phyloP scores from a whole-genome alignment of 2,888 invertebrate genomes.

The Diachrysia chrysitis region DNA sequence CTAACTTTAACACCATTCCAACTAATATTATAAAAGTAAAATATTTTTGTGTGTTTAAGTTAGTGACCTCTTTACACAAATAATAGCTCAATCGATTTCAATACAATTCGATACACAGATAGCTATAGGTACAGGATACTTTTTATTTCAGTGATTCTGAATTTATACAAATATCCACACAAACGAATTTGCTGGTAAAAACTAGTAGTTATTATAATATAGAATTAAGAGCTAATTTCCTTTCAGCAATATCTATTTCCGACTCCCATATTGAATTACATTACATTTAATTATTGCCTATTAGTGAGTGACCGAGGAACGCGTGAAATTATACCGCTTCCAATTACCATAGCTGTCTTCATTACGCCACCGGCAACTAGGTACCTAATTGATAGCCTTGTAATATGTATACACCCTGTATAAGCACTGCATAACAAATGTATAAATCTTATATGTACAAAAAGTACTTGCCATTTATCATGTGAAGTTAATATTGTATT shows the following conservation, averaged over 20 bases:
- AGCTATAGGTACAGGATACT: too few relatives aligned
- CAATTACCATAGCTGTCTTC: slow-evolving; percentile 15
- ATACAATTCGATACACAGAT: too few relatives aligned
- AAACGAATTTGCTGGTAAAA: too few relatives aligned
- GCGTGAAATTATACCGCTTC: slow-evolving; percentile 17
- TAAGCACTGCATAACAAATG: neutral
- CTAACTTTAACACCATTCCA: too few relatives aligned
- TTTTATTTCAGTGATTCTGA: too few relatives aligned
- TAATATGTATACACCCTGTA: neutral
- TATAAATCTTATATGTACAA: too few relatives aligned
- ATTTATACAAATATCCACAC: too few relatives aligned
- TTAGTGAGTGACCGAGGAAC: slow-evolving; percentile 8
- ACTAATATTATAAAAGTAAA: too few relatives aligned
- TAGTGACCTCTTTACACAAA: neutral
- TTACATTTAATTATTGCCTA: slow-evolving; percentile 5
- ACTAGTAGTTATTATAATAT: neutral
- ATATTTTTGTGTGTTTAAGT: neutral
- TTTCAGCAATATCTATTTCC: neutral
- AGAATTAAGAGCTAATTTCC: neutral
- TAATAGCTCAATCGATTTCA: too few relatives aligned
- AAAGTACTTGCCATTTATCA: too few relatives aligned
- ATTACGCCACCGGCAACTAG: slow-evolving; percentile 6
- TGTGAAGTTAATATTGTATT: too few relatives aligned
- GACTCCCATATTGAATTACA: neutral
- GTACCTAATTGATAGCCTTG: slow-evolving; percentile 8